Evolutionary conservation across 2,113 vertebrate genomes (phyloP), one percentile per base, ranked within the genome.

Genomic region (Datnioides undecimradiatus): DNA sequence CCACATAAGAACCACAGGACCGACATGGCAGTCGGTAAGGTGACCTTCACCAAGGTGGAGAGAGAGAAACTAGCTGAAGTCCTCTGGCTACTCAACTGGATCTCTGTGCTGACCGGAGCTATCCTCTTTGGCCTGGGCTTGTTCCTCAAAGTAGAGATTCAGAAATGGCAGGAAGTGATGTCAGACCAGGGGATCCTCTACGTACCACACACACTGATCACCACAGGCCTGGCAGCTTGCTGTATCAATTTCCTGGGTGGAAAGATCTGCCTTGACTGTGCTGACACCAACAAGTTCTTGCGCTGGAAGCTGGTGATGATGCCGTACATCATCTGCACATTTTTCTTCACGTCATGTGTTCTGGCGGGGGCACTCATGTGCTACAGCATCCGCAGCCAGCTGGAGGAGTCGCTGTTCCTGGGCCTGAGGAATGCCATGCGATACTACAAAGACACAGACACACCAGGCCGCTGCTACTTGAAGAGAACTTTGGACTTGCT

Each of bases 71-170:
- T 97, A 51, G 96, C 96, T 29, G 95, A 96, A 89, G 91, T 96
- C 58, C 92, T 97, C 67, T 97, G 96, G 95, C 93, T 96, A 57
- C 94, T 97, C 67, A 98, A 98, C 90, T 96, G 96, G 96, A 82
- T 97, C 73, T 97, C 96, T 1, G 96, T 97, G 19, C 78, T 96
- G 52, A 96, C 95, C 0, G 96, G 96, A 6, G 84, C 95, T 9
- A 84, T 95, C 62, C 94, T 97, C 48, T 95, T 97, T 62, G 93
- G 95, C 46, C 91, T 97, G n/a, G 97, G 97, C 45, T 80, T 97
- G 25, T 97, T 96, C 82, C 91, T 97, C 59, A 96, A 95, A 83
- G 94, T 96, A 66, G 96, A 97, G 90, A 94, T 97, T 49, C 94
- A 93, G 79, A 96, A 95, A 73, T 95, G 94, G 78, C 94, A 91